Percentiles rank a stretch among this genome's conserved stretches.
phyloP scores from a whole-genome alignment of 2,113 vertebrate genomes.

The Chelonoidis abingdonii region DNA sequence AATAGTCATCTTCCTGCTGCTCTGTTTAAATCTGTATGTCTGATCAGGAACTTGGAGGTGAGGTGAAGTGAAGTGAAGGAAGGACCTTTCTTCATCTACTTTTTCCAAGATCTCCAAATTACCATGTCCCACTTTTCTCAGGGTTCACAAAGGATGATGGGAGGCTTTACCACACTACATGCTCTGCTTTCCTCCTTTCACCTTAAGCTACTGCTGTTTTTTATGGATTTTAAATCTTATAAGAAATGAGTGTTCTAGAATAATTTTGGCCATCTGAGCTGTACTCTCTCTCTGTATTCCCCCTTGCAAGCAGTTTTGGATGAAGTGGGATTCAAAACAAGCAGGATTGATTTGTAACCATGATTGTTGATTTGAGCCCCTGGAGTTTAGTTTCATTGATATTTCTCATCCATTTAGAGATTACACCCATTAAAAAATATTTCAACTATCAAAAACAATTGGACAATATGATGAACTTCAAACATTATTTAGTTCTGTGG shows the following conservation, averaged over 20 bases:
- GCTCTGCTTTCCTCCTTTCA: neutral
- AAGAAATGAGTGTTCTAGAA: neutral
- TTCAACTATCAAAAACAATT: neutral
- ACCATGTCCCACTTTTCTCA: neutral
- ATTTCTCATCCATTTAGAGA: neutral
- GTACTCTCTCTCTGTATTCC: neutral
- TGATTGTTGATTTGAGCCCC: neutral
- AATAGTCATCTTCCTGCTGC: neutral
- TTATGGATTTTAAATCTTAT: neutral
- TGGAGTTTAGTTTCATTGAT: neutral
- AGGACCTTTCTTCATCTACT: neutral
- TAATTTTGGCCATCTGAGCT: neutral
- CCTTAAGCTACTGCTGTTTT: neutral
- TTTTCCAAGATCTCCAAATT: neutral
- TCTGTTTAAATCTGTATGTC: neutral
- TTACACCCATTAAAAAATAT: neutral
- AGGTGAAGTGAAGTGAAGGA: neutral
- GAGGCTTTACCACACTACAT: neutral
- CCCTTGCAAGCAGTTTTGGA: neutral
- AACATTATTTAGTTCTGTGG: neutral
- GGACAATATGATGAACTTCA: neutral
- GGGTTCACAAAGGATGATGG: neutral
- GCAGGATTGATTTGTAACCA: neutral
- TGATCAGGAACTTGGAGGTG: neutral
- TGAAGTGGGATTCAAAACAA: neutral